These are phyloP conservation scores for Mobula birostris DNA, from an alignment of 2,113 vertebrate species.

Conservation along the genomic window DNA sequence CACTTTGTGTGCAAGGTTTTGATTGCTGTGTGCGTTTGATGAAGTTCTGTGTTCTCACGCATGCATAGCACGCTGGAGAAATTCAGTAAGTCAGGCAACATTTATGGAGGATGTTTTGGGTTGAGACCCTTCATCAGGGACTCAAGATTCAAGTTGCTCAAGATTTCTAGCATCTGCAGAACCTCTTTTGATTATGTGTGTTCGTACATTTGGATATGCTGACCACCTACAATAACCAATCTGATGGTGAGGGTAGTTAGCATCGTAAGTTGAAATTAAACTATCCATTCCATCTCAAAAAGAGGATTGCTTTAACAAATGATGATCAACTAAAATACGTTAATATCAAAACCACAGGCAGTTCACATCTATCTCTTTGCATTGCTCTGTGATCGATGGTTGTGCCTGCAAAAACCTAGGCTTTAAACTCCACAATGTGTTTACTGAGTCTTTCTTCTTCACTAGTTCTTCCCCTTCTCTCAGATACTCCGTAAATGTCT, in stretches of 20 bases:
- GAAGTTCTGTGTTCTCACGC: too few species aligned
- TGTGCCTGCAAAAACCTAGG: neutral
- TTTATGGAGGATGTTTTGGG: too few species aligned
- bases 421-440: neutral
- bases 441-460: too few species aligned
- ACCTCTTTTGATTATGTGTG: neutral
- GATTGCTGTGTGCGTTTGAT: neutral
- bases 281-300: neutral
- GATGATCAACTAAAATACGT: neutral
- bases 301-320: neutral
- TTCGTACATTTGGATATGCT: neutral
- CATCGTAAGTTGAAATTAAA: neutral
- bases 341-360: neutral
- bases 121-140: too few species aligned
- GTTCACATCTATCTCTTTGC: neutral
- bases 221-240: neutral
- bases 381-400: neutral
- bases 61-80: too few species aligned
- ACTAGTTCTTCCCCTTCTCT: neutral
- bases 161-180: too few species aligned
- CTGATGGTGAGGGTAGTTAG: neutral
- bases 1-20: too few species aligned
- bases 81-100: too few species aligned
- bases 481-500: neutral
- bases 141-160: too few species aligned